Conservation (phyloP, 2,888 invertebrate species). For the Eristalinus sepulchralis region DNA sequence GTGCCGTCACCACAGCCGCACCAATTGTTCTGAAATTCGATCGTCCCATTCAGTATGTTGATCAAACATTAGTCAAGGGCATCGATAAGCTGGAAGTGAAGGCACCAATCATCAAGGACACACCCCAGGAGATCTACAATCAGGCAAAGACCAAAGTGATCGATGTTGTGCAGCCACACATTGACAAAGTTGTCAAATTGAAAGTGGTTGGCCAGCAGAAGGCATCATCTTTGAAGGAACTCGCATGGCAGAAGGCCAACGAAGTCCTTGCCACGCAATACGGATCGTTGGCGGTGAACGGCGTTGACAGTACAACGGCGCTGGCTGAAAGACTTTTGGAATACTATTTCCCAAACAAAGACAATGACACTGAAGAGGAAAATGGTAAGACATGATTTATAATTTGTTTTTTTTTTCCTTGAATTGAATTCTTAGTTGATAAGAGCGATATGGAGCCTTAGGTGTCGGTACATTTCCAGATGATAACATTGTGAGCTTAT, state of each 20-base stretch:
- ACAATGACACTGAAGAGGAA: conserved; percentile 82
- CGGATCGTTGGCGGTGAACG: conserved; percentile 85
- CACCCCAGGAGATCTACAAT: conserved; percentile 84
- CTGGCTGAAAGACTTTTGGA: conserved; percentile 88
- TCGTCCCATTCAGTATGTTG: conserved; percentile 83
- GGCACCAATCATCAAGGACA: conserved; percentile 86
- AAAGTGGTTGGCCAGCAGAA: conserved; percentile 82
- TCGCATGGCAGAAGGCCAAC: conserved; percentile 88
- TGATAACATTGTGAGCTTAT: not conserved
- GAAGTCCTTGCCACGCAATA: conserved; percentile 86
- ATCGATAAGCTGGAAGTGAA: conserved; percentile 85
- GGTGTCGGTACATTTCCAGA: not conserved
- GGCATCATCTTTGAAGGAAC: conserved; percentile 85
- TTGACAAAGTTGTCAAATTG: conserved; percentile 79
- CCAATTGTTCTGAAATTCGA: conserved; percentile 84
- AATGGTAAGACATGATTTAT: conserved; percentile 79
- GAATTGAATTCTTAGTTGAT: not conserved
- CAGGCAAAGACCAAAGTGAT: conserved; percentile 84
- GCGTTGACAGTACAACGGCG: conserved; percentile 86
- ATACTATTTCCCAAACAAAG: conserved; percentile 86
- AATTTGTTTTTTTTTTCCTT: no score
- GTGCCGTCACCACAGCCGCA: conserved; percentile 83
- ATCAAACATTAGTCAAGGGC: conserved; percentile 85
- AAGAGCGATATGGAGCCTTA: not conserved
- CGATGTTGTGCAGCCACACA: conserved; percentile 83